A percentile compares a stretch with the other conserved stretches of the same genome.
Evolutionary conservation across 1,140 invertebrate species (phyloP).

Genomic region (Arion vulgaris): DNA sequence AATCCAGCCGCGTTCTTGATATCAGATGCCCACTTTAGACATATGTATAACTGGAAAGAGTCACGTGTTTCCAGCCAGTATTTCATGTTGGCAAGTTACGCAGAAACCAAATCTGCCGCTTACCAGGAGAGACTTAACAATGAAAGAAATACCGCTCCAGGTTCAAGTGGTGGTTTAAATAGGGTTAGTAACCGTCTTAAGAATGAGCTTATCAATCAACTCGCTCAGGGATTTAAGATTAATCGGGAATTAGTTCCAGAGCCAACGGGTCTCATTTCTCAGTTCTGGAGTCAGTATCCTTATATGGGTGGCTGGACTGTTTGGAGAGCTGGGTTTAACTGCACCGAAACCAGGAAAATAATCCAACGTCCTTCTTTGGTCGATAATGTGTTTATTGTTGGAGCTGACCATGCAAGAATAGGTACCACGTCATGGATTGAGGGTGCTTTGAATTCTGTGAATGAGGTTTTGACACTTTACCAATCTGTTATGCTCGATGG

Average conservation of each 20-base stretch:
- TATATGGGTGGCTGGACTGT: not conserved
- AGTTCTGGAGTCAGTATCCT: not conserved
- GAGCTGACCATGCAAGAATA: not conserved
- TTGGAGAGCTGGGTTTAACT: not conserved
- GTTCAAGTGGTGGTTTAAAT: not conserved
- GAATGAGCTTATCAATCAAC: not conserved
- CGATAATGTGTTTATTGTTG: slow-evolving; percentile 13
- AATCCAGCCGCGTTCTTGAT: no score
- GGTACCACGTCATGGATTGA: not conserved
- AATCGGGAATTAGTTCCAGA: not conserved
- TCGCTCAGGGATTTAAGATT: not conserved
- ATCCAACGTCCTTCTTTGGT: not conserved
- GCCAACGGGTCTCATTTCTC: not conserved
- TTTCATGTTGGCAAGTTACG: not conserved
- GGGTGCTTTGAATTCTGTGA: not conserved
- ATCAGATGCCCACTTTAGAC: no score
- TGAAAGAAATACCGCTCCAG: not conserved
- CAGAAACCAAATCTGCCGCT: not conserved
- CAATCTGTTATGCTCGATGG: no score
- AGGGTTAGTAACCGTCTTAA: not conserved
- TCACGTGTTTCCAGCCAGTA: not conserved
- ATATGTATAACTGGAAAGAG: not conserved
- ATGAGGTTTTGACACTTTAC: not conserved
- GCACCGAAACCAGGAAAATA: not conserved
- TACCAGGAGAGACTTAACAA: not conserved